A percentile compares a stretch with the other conserved stretches of the same genome.
phyloP scores from a whole-genome alignment of 2,113 vertebrate species.

The Hemicordylus capensis region DNA sequence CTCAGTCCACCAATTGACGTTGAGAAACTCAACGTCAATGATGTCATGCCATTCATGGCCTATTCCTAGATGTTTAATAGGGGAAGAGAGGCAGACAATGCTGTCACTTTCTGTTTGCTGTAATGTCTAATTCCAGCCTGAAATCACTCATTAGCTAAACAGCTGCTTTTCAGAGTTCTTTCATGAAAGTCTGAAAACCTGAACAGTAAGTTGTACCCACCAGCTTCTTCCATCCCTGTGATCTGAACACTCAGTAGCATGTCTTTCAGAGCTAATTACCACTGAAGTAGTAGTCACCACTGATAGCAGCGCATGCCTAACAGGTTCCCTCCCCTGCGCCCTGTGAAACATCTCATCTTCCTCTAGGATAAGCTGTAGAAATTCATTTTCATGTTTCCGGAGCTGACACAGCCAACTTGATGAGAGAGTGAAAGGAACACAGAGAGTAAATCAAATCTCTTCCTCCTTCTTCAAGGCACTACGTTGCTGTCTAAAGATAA shows the following conservation, averaged over 20 bases:
- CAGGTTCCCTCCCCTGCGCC: neutral
- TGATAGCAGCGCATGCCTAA: slow-evolving; percentile 22
- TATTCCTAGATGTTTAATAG: neutral
- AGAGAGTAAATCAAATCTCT: slow-evolving; percentile 6
- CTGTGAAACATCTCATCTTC: neutral
- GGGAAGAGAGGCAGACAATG: neutral
- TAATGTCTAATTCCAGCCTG: neutral
- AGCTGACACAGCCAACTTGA: slow-evolving; percentile 6
- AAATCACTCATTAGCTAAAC: slow-evolving; percentile 36
- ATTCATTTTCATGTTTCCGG: slow-evolving; percentile 22
- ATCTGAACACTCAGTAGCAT: slow-evolving; percentile 17
- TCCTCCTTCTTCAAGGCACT: neutral
- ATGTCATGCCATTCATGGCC: too few species aligned
- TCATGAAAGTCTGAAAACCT: slow-evolving; percentile 18
- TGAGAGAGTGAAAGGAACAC: neutral
- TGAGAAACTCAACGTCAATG: too few species aligned
- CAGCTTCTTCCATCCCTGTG: neutral
- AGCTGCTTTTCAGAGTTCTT: slow-evolving; percentile 24
- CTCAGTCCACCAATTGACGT: too few species aligned
- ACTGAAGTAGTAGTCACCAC: neutral
- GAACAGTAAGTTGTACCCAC: neutral
- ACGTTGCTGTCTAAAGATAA: slow-evolving; percentile 8
- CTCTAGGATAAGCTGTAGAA: neutral
- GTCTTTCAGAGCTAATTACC: slow-evolving; percentile 16
- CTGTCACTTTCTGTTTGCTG: slow-evolving; percentile 3